A percentile compares a stretch with the other conserved stretches of the same genome.
phyloP scores from a whole-genome alignment of 2,888 invertebrate genomes.

The Hirudinaria manillensis region DNA sequence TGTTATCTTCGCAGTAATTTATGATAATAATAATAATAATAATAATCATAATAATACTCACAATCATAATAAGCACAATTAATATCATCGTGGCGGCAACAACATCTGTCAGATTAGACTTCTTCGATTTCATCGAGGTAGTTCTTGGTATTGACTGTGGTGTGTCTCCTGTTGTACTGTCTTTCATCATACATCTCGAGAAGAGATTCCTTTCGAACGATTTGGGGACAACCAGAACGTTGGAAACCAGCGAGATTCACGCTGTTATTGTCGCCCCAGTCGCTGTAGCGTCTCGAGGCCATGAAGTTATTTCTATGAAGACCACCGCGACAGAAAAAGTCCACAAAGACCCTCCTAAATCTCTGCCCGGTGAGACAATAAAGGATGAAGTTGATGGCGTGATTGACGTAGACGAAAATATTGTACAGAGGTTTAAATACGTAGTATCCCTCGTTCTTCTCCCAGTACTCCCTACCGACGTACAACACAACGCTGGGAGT shows the following conservation, averaged over 20 bases:
- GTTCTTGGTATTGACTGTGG: too few species aligned
- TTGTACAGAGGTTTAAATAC: slow-evolving; percentile 36
- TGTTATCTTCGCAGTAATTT: background rate
- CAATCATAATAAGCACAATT: too few species aligned
- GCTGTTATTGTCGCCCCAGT: slow-evolving; percentile 26
- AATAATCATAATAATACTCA: background rate
- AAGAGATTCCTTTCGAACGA: too few species aligned
- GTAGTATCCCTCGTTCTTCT: slow-evolving; percentile 32
- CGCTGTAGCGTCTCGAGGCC: slow-evolving; percentile 25
- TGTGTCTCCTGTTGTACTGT: too few species aligned
- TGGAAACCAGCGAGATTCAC: background rate
- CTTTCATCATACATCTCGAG: too few species aligned
- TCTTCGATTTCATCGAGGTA: too few species aligned
- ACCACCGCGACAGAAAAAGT: slow-evolving; percentile 5
- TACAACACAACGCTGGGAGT: slow-evolving; percentile 40
- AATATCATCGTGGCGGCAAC: background rate
- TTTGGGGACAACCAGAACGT: too few species aligned
- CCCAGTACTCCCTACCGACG: slow-evolving; percentile 41
- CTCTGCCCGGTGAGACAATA: slow-evolving; percentile 38
- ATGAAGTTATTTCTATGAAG: background rate
- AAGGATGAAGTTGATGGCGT: slow-evolving; percentile 39
- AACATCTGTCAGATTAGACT: background rate
- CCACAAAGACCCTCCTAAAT: slow-evolving; percentile 35
- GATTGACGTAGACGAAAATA: slow-evolving; percentile 36
- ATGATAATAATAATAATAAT: slow-evolving; percentile 1